Evolutionary conservation across 2,113 vertebrate genomes (phyloP).

Genomic region (Dasyornis broadbenti): DNA sequence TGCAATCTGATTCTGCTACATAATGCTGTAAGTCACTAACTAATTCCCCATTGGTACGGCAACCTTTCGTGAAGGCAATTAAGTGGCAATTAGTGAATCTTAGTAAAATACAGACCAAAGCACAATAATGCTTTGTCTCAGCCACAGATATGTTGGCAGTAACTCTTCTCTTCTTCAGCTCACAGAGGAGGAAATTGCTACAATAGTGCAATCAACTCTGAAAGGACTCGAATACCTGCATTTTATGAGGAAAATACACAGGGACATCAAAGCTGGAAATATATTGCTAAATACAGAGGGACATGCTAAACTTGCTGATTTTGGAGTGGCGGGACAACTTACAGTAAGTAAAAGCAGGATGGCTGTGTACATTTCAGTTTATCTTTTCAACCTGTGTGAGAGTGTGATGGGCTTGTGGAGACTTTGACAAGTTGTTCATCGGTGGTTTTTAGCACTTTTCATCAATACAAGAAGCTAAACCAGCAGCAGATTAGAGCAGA

Average conservation of each 20-base stretch:
- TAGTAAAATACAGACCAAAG: not conserved
- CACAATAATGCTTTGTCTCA: not conserved
- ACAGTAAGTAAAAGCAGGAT: constrained; percentile 77
- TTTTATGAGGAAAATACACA: constrained; percentile 98
- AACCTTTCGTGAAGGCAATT: not conserved
- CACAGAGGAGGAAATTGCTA: constrained; percentile 88
- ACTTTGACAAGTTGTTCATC: not conserved
- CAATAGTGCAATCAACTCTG: constrained; percentile 87
- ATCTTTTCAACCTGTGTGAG: not conserved
- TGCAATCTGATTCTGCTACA: not conserved
- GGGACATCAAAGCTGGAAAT: constrained; percentile 96
- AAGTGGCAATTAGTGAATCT: not conserved
- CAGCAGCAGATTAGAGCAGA: not conserved
- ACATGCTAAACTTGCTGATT: constrained; percentile 93
- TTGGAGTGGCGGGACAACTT: constrained; percentile 93
- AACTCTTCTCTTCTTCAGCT: constrained; percentile 72
- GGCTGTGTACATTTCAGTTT: not conserved
- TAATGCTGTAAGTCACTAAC: not conserved
- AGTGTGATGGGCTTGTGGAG: not conserved
- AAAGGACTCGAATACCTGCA: constrained; percentile 94
- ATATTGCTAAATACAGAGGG: constrained; percentile 92
- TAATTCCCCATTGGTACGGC: not conserved
- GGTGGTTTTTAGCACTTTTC: not conserved
- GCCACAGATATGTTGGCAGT: not conserved
- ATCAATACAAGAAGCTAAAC: not conserved